Evolutionary conservation across 2,888 invertebrate species (phyloP).

Genomic region (Vesta saturnalis): DNA sequence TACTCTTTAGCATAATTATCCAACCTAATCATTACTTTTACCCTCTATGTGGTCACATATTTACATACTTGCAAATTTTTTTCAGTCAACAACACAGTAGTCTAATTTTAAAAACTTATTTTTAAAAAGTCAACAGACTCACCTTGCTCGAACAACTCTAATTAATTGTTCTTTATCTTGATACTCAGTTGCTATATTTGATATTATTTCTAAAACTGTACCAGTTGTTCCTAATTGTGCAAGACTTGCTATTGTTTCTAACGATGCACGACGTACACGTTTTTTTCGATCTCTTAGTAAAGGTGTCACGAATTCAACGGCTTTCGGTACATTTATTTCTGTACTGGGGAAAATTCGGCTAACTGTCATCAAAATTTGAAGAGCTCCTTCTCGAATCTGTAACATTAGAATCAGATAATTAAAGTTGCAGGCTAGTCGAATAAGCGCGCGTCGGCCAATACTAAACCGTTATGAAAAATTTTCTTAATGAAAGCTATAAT

Average conservation of each 20-base stretch:
- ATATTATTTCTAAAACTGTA: constrained; percentile 72
- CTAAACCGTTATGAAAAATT: too few relatives aligned
- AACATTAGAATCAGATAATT: too few relatives aligned
- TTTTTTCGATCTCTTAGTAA: constrained; percentile 69
- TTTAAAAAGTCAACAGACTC: constrained; percentile 21
- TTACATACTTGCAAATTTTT: too few relatives aligned
- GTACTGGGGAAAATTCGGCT: constrained; percentile 82
- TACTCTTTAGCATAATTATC: not conserved
- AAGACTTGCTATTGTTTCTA: constrained; percentile 82
- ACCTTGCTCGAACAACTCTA: constrained; percentile 77
- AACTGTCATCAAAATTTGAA: constrained; percentile 81
- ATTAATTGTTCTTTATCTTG: constrained; percentile 70
- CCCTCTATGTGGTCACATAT: not conserved
- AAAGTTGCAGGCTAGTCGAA: too few relatives aligned
- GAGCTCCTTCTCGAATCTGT: constrained; percentile 74
- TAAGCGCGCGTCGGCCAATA: too few relatives aligned
- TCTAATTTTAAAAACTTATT: not conserved
- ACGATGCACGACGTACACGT: constrained; percentile 79
- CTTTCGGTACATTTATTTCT: constrained; percentile 64
- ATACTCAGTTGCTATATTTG: constrained; percentile 66
- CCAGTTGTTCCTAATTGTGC: constrained; percentile 75
- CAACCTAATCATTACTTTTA: not conserved
- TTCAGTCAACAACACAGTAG: not conserved
- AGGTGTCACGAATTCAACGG: constrained; percentile 51
- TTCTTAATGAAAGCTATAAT: too few relatives aligned